Conservation (phyloP, 2,113 vertebrate genomes). For the Alosa alosa region DNA sequence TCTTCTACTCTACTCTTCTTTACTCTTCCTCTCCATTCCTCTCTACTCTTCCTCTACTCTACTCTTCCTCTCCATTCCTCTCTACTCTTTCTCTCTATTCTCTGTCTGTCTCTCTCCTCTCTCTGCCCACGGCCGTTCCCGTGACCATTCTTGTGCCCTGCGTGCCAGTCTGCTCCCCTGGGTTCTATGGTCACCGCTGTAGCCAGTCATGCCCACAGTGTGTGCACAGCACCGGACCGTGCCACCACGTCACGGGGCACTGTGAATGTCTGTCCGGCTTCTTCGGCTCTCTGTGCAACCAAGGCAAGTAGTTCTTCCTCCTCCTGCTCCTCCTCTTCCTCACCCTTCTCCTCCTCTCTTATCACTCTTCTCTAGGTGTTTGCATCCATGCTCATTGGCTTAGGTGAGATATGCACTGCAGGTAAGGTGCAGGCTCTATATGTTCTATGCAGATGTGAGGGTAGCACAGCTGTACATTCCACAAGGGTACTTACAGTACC, state of each 20-base stretch:
- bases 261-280: slow-evolving; percentile 94
- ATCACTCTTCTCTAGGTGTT: background rate
- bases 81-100: background rate
- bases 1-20: background rate
- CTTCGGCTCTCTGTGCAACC: slow-evolving; percentile 88
- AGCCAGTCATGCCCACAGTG: slow-evolving; percentile 90
- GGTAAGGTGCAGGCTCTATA: background rate
- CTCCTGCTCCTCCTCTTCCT: slow-evolving; percentile 32
- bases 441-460: no score
- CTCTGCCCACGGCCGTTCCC: background rate
- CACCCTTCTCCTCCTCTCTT: background rate
- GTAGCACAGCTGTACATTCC: background rate
- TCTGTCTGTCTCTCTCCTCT: background rate
- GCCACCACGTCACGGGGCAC: slow-evolving; percentile 88
- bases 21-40: background rate
- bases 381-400: background rate
- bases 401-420: background rate
- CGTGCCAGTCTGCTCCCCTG: slow-evolving; percentile 85
- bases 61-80: background rate
- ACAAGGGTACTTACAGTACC: background rate
- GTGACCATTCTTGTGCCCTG: background rate
- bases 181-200: slow-evolving; percentile 90
- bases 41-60: background rate
- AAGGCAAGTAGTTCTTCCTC: slow-evolving; percentile 77
- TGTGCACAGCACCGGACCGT: slow-evolving; percentile 88